Evolutionary conservation across 2,888 invertebrate species (phyloP).

Genomic region (Caenorhabditis panamensis): DNA sequence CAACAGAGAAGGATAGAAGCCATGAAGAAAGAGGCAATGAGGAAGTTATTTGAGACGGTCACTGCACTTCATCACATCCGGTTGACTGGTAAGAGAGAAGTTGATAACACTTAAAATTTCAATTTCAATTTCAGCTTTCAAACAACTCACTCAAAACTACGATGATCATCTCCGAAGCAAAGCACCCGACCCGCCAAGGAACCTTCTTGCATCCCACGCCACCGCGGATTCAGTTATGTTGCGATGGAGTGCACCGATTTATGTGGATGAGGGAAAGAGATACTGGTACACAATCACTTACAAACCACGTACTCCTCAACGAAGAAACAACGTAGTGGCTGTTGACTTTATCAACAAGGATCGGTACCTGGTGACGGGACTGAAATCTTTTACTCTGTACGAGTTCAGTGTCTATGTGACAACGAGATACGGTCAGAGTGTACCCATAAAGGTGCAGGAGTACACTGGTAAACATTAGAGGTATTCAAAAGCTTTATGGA

Average conservation of each 20-base stretch:
- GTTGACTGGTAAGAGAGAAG: constrained; percentile 74
- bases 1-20: constrained; percentile 79
- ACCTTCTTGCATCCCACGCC: constrained; percentile 75
- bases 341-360: constrained; percentile 79
- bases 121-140: constrained; percentile 64
- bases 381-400: constrained; percentile 78
- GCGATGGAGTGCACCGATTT: constrained; percentile 76
- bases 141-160: constrained; percentile 65
- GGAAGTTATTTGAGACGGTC: constrained; percentile 80
- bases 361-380: constrained; percentile 72
- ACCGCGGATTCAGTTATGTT: constrained; percentile 79
- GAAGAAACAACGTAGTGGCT: constrained; percentile 74
- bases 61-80: constrained; percentile 79
- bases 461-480: constrained; percentile 74
- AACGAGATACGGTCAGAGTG: constrained; percentile 76
- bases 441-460: constrained; percentile 76
- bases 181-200: constrained; percentile 72
- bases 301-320: constrained; percentile 78
- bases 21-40: constrained; percentile 81
- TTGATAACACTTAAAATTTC: too few relatives aligned
- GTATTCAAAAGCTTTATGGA: background rate
- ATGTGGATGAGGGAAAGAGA: constrained; percentile 74
- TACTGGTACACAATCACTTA: constrained; percentile 80
- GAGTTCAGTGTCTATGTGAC: constrained; percentile 79
- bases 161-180: constrained; percentile 56